Conservation (phyloP, 1,140 invertebrate genomes). For the Pogonognathellus flavescens region DNA sequence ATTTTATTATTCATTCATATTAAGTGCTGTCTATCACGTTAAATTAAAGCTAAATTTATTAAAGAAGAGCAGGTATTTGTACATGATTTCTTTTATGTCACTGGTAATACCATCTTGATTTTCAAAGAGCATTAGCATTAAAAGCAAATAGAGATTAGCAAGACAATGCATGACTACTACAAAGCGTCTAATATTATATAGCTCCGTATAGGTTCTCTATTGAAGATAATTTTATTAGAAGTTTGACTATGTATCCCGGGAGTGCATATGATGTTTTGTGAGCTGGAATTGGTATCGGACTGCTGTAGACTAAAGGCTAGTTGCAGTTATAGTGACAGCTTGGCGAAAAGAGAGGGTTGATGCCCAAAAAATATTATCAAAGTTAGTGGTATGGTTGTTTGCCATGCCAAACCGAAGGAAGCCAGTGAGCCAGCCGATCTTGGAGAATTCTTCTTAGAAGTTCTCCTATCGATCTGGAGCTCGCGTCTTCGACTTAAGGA, state of each 20-base stretch:
- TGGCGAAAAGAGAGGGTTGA: slow-evolving; percentile 9
- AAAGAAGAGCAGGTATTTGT: too few relatives aligned
- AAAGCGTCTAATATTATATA: background rate
- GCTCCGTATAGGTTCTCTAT: background rate
- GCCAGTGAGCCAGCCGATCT: background rate
- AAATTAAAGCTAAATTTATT: too few relatives aligned
- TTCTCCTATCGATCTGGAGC: slow-evolving; percentile 50
- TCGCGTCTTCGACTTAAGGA: slow-evolving; percentile 14
- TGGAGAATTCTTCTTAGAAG: slow-evolving; percentile 32
- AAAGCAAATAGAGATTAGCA: too few relatives aligned
- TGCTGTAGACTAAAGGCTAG: background rate
- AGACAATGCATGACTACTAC: background rate
- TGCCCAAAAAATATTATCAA: slow-evolving; percentile 20
- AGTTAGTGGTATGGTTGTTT: slow-evolving; percentile 30
- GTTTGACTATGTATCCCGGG: background rate
- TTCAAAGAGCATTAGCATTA: too few relatives aligned
- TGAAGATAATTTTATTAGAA: background rate
- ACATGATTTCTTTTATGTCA: too few relatives aligned
- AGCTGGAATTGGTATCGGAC: background rate
- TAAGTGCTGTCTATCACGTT: too few relatives aligned
- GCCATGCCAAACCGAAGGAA: slow-evolving; percentile 1
- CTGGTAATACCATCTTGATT: too few relatives aligned
- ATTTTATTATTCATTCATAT: too few relatives aligned
- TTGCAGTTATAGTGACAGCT: slow-evolving; percentile 3
- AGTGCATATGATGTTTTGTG: background rate